Base-by-base conservation (phyloP, 92 coral and sea anemone species). In the Siderastrea siderea region DNA sequence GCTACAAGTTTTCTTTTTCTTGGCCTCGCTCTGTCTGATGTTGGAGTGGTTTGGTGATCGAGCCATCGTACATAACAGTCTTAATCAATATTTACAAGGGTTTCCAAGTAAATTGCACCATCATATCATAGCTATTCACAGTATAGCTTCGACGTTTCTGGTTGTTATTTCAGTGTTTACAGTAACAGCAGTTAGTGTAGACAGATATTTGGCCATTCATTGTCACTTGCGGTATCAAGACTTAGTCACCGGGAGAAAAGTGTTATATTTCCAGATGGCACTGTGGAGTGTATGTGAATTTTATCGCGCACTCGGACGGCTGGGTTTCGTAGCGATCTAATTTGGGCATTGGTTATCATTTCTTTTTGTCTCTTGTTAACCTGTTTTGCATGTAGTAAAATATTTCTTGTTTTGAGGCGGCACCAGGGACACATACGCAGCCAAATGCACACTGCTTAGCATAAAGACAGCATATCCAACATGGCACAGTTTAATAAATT, bases 131-230 rank as follows among this genome's bases (percentile, higher is more conserved):
- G 77, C 17, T 51, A 7, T 2, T 2, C 17, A 49, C 60, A 73
- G 19, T 17, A 6, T 52, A 2, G 59, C 44, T 2, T 50, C 47
- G 59, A 48, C 77, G 6, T 73, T 73, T 13, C 43, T 73, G 3
- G 77, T 73, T 8, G 77, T 6, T 5, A n/a, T 52, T 8, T 73
- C 77, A 1, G 8, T 73, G 77, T 73, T 49, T 17, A 52, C 77
- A 9, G 5, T 73, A 38, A 51, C 77, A 17, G 77, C 77, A 4
- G 50, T 73, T 3, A 73, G 77, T 59, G 8, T 73, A 2, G 77
- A 73, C 60, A 73, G 77, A 52, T 73, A 73, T 26, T 14, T 73
- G 47, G 77, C 77, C 12, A 73, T 73, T 3, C 6, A 73, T 50
- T 73, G 49, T 7, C 77, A 73, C 38, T 51, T 73, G 60, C 50